Evolutionary conservation across 2,797 vertebrate species (phyloP).

Genomic region (Lutra lutra): DNA sequence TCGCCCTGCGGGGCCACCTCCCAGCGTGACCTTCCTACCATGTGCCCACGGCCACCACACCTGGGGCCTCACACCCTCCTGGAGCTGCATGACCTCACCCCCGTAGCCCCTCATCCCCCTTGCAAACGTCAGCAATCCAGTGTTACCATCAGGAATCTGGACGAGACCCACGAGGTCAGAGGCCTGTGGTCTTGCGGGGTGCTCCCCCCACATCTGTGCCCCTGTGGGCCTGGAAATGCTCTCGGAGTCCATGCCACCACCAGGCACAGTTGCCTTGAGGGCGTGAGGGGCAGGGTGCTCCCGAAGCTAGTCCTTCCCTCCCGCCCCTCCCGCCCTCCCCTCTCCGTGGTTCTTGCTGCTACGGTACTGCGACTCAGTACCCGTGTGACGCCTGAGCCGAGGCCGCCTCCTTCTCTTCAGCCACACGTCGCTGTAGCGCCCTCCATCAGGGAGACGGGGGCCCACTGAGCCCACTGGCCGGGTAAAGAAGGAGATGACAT

Average conservation of each 20-base stretch:
- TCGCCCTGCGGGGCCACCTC: neutral
- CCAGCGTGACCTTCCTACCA: accelerated
- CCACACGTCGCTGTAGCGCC: accelerated
- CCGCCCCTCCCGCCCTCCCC: no score
- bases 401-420: no score
- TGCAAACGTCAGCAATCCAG: accelerated
- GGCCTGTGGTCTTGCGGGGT: neutral
- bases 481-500: neutral
- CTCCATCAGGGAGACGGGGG: neutral
- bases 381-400: accelerated
- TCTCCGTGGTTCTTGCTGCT: accelerated
- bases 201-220: no score
- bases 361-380: accelerated
- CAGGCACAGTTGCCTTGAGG: accelerated
- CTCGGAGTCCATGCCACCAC: neutral
- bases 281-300: neutral
- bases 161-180: neutral
- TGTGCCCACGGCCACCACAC: accelerated
- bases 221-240: neutral
- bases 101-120: neutral
- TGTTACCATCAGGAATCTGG: neutral
- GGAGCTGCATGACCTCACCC: neutral
- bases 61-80: neutral
- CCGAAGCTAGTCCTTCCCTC: neutral
- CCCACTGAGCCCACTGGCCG: neutral